Evolutionary conservation across 1,140 invertebrate species (phyloP).

Genomic region (Ericerus pela): DNA sequence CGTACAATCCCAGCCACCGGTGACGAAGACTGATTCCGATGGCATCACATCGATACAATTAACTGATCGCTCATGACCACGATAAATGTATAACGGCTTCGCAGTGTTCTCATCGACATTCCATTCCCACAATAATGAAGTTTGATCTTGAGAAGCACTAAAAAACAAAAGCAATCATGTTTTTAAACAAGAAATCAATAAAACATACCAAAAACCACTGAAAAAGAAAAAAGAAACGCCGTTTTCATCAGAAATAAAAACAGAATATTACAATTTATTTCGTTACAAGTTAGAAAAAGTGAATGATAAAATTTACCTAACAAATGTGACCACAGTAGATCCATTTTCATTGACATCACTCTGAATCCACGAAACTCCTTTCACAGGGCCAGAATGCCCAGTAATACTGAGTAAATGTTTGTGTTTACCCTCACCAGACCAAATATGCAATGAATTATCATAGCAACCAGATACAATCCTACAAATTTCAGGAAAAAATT

Average conservation of each 20-base stretch:
- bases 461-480: constrained; percentile 90
- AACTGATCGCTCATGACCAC: constrained; percentile 75
- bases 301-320: constrained; percentile 49
- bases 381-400: constrained; percentile 71
- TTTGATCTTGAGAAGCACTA: constrained; percentile 83
- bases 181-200: no score
- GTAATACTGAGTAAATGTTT: constrained; percentile 67
- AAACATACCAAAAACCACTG: no score
- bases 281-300: not conserved
- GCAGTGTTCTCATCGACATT: constrained; percentile 58
- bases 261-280: no score
- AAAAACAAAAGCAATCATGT: no score
- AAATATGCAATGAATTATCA: constrained; percentile 81
- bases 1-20: constrained; percentile 80
- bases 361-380: constrained; percentile 73
- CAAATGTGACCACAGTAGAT: constrained; percentile 43
- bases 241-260: no score
- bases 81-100: constrained; percentile 61
- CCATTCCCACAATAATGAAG: constrained; percentile 81
- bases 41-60: constrained; percentile 64
- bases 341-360: no score
- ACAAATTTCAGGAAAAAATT: constrained; percentile 21
- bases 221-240: no score
- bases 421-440: constrained; percentile 69
- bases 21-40: constrained; percentile 54